Evolutionary conservation across 2,113 vertebrate genomes (phyloP).

Genomic region (Nycticebus coucang): DNA sequence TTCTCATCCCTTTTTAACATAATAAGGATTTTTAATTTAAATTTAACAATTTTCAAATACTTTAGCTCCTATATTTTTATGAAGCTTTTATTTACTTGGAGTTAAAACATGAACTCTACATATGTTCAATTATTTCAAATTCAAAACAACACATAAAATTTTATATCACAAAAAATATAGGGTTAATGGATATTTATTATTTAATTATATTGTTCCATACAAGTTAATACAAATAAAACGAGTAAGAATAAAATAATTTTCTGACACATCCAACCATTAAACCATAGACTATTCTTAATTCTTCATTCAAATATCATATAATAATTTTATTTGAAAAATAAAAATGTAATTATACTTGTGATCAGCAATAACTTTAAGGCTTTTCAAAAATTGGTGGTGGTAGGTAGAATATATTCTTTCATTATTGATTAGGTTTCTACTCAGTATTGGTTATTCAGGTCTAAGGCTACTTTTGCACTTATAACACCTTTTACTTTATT

Average conservation of each 20-base stretch:
- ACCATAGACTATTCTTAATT: not conserved
- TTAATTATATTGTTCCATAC: not conserved
- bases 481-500: not conserved
- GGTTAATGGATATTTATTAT: slow-evolving; percentile 7
- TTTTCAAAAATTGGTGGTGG: not conserved
- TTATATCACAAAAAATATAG: not conserved
- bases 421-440: not conserved
- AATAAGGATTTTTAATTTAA: slow-evolving; percentile 50
- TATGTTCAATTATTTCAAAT: slow-evolving; percentile 42
- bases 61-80: slow-evolving; percentile 50
- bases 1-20: not conserved
- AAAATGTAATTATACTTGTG: not conserved
- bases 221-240: not conserved
- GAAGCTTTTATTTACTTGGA: slow-evolving; percentile 30
- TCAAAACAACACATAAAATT: slow-evolving; percentile 39
- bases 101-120: slow-evolving; percentile 6
- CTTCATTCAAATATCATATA: not conserved
- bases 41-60: slow-evolving; percentile 45
- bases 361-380: not conserved
- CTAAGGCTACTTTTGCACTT: not conserved
- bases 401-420: not conserved
- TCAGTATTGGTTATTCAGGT: not conserved
- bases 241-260: slow-evolving; percentile 33
- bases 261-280: not conserved
- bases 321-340: not conserved